These are phyloP conservation scores for Netelia melanura DNA, from an alignment of 2,888 invertebrate genomes.

Conservation along the genomic window DNA sequence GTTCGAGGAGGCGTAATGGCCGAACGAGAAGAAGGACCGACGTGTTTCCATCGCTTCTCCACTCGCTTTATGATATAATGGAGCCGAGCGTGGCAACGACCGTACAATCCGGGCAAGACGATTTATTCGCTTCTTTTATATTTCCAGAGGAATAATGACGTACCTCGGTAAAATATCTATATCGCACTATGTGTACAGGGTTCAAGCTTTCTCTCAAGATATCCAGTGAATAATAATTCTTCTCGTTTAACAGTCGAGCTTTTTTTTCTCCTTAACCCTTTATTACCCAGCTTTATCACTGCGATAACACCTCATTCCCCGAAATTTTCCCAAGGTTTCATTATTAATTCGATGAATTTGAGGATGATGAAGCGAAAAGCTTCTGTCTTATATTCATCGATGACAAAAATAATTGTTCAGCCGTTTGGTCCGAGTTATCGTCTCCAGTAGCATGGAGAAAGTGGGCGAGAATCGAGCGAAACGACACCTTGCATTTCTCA, in stretches of 20 bases:
- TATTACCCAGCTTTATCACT: slow-evolving; percentile 61
- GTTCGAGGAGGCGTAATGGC: slow-evolving; percentile 79
- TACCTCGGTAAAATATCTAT: slow-evolving; percentile 14
- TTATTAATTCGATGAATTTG: neutral
- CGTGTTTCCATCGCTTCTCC: slow-evolving; percentile 68
- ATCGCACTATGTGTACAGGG: slow-evolving; percentile 10
- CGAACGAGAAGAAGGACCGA: slow-evolving; percentile 79
- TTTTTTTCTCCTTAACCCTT: slow-evolving; percentile 47
- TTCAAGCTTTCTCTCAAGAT: slow-evolving; percentile 16
- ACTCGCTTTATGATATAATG: slow-evolving; percentile 76
- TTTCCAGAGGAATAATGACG: slow-evolving; percentile 76
- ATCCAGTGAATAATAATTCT: slow-evolving; percentile 52
- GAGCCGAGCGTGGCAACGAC: slow-evolving; percentile 71
- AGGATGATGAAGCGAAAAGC: neutral
- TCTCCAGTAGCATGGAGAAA: neutral
- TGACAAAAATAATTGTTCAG: neutral
- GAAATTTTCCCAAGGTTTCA: neutral
- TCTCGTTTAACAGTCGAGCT: slow-evolving; percentile 31
- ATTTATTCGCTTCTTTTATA: slow-evolving; percentile 82
- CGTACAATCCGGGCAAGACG: slow-evolving; percentile 70
- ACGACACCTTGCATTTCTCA: slow-evolving; percentile 79
- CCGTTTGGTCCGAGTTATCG: slow-evolving; percentile 30
- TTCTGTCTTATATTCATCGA: neutral
- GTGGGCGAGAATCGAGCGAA: slow-evolving; percentile 50
- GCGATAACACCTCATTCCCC: slow-evolving; percentile 25